phyloP scores from a whole-genome alignment of 2,888 invertebrate genomes.

The Polietes domitor region DNA sequence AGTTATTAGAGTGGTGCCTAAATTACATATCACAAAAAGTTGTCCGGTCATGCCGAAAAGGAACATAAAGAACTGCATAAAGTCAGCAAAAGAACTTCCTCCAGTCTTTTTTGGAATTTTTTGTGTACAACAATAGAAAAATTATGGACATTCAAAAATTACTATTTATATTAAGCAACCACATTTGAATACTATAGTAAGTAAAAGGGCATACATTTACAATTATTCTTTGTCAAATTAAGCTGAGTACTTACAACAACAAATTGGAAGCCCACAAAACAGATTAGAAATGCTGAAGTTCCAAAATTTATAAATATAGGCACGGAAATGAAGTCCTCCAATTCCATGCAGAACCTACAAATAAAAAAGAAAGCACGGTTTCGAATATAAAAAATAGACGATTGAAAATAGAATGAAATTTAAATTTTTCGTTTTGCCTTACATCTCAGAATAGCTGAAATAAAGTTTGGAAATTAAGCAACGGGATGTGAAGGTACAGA shows the following conservation, averaged over 20 bases:
- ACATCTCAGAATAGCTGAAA: too few relatives aligned
- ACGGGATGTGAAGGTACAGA: too few relatives aligned
- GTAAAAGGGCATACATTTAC: too few relatives aligned
- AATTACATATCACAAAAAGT: slow-evolving; percentile 28
- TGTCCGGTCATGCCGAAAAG: slow-evolving; percentile 33
- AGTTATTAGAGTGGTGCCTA: slow-evolving; percentile 32
- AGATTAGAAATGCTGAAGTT: slow-evolving; percentile 55
- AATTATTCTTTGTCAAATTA: too few relatives aligned
- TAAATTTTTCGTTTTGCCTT: too few relatives aligned
- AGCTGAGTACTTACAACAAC: slow-evolving; percentile 43
- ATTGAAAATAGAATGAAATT: too few relatives aligned
- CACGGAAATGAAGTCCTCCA: slow-evolving; percentile 47
- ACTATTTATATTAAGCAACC: not conserved
- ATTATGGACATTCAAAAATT: too few relatives aligned
- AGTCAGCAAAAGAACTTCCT: slow-evolving; percentile 2
- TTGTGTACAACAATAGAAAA: too few relatives aligned
- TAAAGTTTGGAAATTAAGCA: too few relatives aligned
- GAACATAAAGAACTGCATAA: slow-evolving; percentile 14
- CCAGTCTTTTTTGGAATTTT: slow-evolving; percentile 30
- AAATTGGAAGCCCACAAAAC: slow-evolving; percentile 54
- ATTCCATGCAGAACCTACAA: slow-evolving; percentile 39
- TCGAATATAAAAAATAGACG: too few relatives aligned
- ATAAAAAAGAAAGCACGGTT: slow-evolving; percentile 14
- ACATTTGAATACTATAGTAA: too few relatives aligned
- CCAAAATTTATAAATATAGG: slow-evolving; percentile 41